Evolutionary conservation across 1,140 invertebrate species (phyloP), one percentile per base, ranked within the genome.

Genomic region (Papilio polyxenes): DNA sequence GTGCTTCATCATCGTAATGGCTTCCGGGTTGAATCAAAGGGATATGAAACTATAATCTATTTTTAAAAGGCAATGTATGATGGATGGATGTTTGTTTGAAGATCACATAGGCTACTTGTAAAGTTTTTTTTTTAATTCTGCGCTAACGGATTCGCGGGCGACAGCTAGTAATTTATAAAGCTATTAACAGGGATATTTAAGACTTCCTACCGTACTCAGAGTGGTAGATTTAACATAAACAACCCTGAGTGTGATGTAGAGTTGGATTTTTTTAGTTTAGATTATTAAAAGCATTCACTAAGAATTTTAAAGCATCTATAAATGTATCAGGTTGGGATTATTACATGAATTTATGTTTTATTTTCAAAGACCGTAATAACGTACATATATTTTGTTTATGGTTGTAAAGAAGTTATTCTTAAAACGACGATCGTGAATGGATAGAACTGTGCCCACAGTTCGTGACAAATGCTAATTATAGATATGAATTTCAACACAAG

Each of bases 11-110:
- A 37, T 13, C 37, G 2, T 72, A 72, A 72, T 72, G 13, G 65
- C 31, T 72, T 72, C 65, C 65, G 65, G 13, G 65, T 37, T 15
- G 13, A 72, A 40, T 72, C 65, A 72, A 40, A 72, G 65, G 65
- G 31, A 72, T 37, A 37, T 23, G 13, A 11, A 72, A 72, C 20
- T 37, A 72, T 37, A 72, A 72, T 40, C 65, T 72, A 72, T 72
- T 72, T 72, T 72, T 72, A 72, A 72, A 72, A 72, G 31, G 31
- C 59, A 23, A 62, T 23, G 59, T n/a, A n/a, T n/a, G n/a, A n/a
- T n/a, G n/a, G n/a, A n/a, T n/a, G n/a, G n/a, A n/a, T n/a, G n/a
- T n/a, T n/a, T n/a, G n/a, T n/a, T n/a, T n/a, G n/a, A n/a, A n/a
- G n/a, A n/a, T n/a, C n/a, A n/a, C n/a, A n/a, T n/a, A n/a, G n/a